Evolutionary conservation across 2,888 invertebrate species (phyloP), one percentile per base, ranked within the genome.

Genomic region (Gastrophysa polygoni): DNA sequence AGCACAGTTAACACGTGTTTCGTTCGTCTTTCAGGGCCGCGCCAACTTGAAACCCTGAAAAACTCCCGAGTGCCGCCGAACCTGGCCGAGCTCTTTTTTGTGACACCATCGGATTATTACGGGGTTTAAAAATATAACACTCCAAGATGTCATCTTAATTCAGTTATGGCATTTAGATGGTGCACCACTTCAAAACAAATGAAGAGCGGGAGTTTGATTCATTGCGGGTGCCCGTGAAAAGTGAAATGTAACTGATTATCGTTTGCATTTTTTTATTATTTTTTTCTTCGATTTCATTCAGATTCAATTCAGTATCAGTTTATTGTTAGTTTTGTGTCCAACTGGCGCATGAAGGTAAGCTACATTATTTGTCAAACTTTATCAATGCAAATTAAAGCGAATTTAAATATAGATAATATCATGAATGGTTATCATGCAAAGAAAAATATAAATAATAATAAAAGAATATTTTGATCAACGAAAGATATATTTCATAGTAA

Each of bases 81-180:
- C 10, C 24, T 32, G 43, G 49, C 63, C 70, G 70, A 72, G 28
- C 61, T 17, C 24, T 56, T 67, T 67, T 62, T 61, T 62, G 57
- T 38, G 54, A 29, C 44, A 14, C 34, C 29, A 32, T 68, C 67
- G 62, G 59, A 50, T 55, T 55, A 64, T 62, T 64, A 60, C 57
- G 50, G 68, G 68, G 67, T 68, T 72, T 71, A 72, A 69, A 72
- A 70, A 69, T 71, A 71, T 71, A 68, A 65, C 69, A 68, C 69
- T 69, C 68, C 61, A 61, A 70, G 68, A 69, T 73, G 71, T 73
- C 73, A 74, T 67, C 70, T 72, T 69, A 69, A 72, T 73, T 73
- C 69, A 66, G 64, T 68, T 66, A 67, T 66, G 68, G 68, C 59
- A 60, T 60, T 71, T 68, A 67, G 71, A 69, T 68, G 70, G 66